Conservation (phyloP, 2,797 vertebrate genomes). For the Rousettus madagascariensis region DNA sequence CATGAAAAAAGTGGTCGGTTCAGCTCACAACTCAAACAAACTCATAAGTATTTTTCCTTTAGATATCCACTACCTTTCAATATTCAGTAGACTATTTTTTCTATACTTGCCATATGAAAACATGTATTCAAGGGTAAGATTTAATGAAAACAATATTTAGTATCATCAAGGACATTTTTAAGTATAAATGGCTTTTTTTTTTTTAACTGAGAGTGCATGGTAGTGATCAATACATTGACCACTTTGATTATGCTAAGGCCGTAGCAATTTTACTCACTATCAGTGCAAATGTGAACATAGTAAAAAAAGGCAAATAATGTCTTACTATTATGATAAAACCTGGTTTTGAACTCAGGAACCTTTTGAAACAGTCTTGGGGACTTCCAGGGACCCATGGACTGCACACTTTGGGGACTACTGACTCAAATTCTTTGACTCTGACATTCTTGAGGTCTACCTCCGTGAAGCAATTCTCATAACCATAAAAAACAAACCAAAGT, state of each 20-base stretch:
- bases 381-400: background rate
- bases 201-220: background rate
- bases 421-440: background rate
- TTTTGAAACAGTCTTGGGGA: background rate
- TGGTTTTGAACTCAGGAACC: background rate
- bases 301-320: background rate
- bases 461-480: constrained; percentile 1
- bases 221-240: background rate
- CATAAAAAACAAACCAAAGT: constrained; percentile 49
- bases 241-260: background rate
- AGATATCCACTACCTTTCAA: background rate
- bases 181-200: background rate
- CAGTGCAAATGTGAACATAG: background rate
- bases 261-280: background rate
- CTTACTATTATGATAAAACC: background rate
- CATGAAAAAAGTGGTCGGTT: background rate
- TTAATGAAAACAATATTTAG: background rate
- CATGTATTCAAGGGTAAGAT: background rate
- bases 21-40: background rate
- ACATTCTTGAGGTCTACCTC: background rate
- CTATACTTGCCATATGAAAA: background rate
- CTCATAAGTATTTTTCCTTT: background rate
- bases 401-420: background rate
- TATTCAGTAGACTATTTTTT: background rate
- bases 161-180: background rate